Evolutionary conservation across 1,140 invertebrate species (phyloP), one percentile per base, ranked within the genome.

Genomic region (Drosophila tropicalis): DNA sequence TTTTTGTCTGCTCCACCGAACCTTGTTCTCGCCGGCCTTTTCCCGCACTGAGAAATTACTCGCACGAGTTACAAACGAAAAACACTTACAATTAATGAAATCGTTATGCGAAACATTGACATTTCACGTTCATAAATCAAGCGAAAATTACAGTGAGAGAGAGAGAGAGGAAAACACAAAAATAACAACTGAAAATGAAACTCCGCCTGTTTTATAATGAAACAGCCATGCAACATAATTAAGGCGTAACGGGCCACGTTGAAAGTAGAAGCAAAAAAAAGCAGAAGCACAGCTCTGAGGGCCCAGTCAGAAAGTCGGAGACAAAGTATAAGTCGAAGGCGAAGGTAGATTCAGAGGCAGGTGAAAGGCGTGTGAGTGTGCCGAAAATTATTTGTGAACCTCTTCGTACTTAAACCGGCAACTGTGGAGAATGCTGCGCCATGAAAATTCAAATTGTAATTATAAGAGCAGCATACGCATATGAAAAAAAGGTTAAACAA

Each of bases 41-140:
- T 39, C 36, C 12, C 10, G 3, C 36, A 12, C 57, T 54, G 65
- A 3, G 41, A 15, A 34, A 68, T 60, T 70, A 73, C 64, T 75
- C 66, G 70, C 72, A 56, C 66, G 65, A 63, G 60, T 74, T 71
- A 58, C 62, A 64, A 54, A 58, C 19, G 55, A 72, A 62, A 70
- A 62, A 55, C 71, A 85, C 81, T 81, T 76, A 80, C 84, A 89
- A 79, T 86, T 86, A 83, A 86, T 87, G 79, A 76, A 83, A 87
- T 83, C 79, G 83, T 83, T 79, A 86, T 79, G 83, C 83, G 83
- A 87, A 89, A 89, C 84, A 89, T 89, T 89, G 84, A 89, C 84
- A 89, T 84, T 84, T 89, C 73, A 84, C 67, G 73, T 69, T 89
- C 84, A 89, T 89, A 89, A 89, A 89, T 89, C 84, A 89, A 89